Evolutionary conservation across 1,140 invertebrate genomes (phyloP).

Genomic region (Zaprionus gabonicus): DNA sequence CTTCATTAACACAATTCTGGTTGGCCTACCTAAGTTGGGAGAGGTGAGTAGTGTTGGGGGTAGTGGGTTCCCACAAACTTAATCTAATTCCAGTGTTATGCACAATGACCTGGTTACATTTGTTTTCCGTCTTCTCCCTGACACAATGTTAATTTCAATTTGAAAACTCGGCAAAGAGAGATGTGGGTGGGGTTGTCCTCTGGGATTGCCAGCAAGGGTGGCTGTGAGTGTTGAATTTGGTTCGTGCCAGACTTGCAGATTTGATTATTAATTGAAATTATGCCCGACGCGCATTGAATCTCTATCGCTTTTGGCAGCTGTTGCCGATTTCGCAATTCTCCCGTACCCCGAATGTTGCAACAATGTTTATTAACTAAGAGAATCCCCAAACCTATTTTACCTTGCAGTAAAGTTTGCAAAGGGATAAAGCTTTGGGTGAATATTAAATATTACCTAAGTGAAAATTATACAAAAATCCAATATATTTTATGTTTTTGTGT

Average conservation of each 20-base stretch:
- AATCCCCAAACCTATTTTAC: not conserved
- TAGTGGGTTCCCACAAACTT: conserved; percentile 25
- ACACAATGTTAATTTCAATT: conserved; percentile 74
- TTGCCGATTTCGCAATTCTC: not conserved
- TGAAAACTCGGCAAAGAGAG: conserved; percentile 40
- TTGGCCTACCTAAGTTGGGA: conserved; percentile 12
- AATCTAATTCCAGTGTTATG: conserved; percentile 64
- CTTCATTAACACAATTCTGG: conserved; percentile 74
- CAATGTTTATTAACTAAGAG: conserved; percentile 50
- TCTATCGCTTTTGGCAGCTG: conserved; percentile 74
- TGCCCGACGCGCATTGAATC: conserved; percentile 72
- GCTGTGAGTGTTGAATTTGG: conserved; percentile 5
- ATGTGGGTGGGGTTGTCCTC: not conserved
- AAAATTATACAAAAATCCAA: too few species aligned
- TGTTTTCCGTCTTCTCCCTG: conserved; percentile 33
- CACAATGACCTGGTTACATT: conserved; percentile 78
- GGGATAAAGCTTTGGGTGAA: too few species aligned
- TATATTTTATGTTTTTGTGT: too few species aligned
- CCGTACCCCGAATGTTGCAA: not conserved
- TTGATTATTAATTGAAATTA: conserved; percentile 81
- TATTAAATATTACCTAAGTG: too few species aligned
- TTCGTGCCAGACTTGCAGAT: conserved; percentile 60
- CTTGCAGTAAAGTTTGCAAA: not conserved
- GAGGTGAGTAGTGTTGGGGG: not conserved
- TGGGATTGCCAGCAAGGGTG: not conserved